Percentiles rank a stretch among this genome's conserved stretches.
These are phyloP conservation scores for Hydrozoanthus tunicans DNA, from an alignment of 64 coral and sea anemone species.

Conservation along the genomic window DNA sequence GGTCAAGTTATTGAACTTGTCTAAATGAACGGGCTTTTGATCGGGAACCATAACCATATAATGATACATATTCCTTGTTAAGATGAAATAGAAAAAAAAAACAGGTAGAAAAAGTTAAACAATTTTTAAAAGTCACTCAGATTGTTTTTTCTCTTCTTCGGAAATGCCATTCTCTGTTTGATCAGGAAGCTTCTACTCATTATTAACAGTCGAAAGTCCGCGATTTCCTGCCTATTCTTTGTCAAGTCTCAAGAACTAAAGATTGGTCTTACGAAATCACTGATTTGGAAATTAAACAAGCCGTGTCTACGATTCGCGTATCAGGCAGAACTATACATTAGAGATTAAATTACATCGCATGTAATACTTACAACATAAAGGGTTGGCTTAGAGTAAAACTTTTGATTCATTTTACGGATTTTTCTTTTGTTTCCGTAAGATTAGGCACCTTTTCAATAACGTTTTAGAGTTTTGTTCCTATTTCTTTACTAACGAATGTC, in stretches of 20 bases:
- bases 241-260: not conserved
- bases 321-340: not conserved
- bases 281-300: not conserved
- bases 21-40: no score
- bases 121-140: not conserved
- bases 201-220: not conserved
- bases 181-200: conserved; percentile 24
- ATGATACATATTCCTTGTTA: not conserved
- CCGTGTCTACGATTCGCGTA: not conserved
- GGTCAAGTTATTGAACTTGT: no score
- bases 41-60: no score
- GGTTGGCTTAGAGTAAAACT: not conserved
- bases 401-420: conserved; percentile 4
- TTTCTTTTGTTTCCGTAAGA: not conserved
- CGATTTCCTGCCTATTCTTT: conserved; percentile 25
- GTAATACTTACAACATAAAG: not conserved
- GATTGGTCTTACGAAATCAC: conserved; percentile 25
- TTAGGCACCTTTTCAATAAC: not conserved
- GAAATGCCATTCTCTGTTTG: conserved; percentile 25
- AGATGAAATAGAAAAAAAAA: not conserved
- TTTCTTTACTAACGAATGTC: not conserved
- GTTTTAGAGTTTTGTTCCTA: not conserved
- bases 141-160: not conserved
- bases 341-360: not conserved
- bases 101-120: not conserved